Conservation (phyloP, 1,140 invertebrate genomes). For the Bombus vancouverensis region DNA sequence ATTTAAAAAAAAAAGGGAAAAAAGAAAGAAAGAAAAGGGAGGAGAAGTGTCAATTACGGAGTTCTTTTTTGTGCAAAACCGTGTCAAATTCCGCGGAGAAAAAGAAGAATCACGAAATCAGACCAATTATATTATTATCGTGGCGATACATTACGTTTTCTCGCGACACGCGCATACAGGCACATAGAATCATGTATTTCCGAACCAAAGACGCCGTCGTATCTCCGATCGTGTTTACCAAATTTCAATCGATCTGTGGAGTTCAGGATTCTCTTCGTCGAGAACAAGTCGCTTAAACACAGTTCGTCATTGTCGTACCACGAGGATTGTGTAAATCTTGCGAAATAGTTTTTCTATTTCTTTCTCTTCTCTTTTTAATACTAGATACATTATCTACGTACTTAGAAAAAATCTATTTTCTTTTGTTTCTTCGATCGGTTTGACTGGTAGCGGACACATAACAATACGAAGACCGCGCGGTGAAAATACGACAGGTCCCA, state of each 20-base stretch:
- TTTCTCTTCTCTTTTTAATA: not conserved
- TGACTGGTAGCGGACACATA: not conserved
- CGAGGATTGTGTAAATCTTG: not conserved
- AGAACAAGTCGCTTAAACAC: too few relatives aligned
- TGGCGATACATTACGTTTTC: constrained; percentile 16
- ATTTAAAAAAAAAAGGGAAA: not conserved
- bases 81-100: not conserved
- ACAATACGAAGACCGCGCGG: not conserved
- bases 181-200: constrained; percentile 40
- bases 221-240: constrained; percentile 34
- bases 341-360: not conserved
- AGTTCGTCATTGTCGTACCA: not conserved
- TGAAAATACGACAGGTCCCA: not conserved
- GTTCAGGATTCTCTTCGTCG: not conserved
- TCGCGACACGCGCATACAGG: not conserved
- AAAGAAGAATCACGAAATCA: not conserved
- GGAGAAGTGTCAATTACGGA: not conserved
- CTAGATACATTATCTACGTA: not conserved
- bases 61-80: not conserved
- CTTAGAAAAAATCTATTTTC: constrained; percentile 17
- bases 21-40: not conserved
- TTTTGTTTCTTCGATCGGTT: not conserved
- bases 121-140: constrained; percentile 18
- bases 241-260: not conserved
- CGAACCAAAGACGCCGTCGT: constrained; percentile 37